Conservation (phyloP, 2,797 vertebrate genomes). For the Chaunax sp. region DNA sequence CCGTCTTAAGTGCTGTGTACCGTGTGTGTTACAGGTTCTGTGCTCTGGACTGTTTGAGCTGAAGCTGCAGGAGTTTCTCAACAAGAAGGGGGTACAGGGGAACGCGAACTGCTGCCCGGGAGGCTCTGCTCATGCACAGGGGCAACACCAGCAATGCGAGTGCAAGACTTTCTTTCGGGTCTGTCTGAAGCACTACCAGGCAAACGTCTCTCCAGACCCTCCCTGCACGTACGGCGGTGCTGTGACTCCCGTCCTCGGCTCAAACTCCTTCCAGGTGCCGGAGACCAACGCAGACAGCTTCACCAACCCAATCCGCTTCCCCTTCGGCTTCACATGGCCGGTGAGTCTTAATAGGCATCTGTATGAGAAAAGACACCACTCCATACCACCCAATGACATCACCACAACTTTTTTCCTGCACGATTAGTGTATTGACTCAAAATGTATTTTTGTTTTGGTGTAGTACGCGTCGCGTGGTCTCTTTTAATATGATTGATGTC, state of each 20-base stretch:
- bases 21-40: conserved; percentile 82
- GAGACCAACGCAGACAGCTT: conserved; percentile 91
- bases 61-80: conserved; percentile 97
- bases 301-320: conserved; percentile 93
- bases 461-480: not conserved
- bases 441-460: not conserved
- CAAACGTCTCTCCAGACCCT: conserved; percentile 94
- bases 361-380: not conserved
- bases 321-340: conserved; percentile 98
- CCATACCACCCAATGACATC: not conserved
- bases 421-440: not conserved
- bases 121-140: conserved; percentile 74
- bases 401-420: not conserved
- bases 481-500: not conserved
- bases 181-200: conserved; percentile 98
- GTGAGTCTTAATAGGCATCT: conserved; percentile 81
- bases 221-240: conserved; percentile 97
- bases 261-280: conserved; percentile 96
- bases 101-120: conserved; percentile 93
- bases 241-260: conserved; percentile 94
- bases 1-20: conserved; percentile 3
- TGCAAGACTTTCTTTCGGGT: conserved; percentile 98
- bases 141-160: conserved; percentile 89
- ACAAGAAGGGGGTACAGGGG: conserved; percentile 92
- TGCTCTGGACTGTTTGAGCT: conserved; percentile 96